Conservation (phyloP, 2,797 vertebrate genomes). For the Sebastes glaucus region DNA sequence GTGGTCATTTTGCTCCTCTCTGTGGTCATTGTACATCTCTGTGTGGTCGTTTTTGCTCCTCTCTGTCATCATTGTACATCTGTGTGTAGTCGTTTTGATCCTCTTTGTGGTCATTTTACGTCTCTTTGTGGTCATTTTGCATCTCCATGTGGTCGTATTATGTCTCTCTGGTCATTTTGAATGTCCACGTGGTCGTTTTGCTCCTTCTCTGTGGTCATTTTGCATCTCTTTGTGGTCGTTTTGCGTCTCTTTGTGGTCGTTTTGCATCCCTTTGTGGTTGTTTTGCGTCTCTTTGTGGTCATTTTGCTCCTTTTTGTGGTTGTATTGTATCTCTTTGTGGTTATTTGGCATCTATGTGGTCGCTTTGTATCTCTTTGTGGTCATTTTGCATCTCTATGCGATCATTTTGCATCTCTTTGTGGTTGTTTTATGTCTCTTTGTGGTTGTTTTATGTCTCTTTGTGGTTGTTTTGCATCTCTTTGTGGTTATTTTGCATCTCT, state of each 20-base stretch:
- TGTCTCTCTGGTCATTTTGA: not conserved
- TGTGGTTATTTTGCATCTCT: too few relatives aligned
- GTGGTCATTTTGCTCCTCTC: too few relatives aligned
- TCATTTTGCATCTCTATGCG: too few relatives aligned
- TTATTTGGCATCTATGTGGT: too few relatives aligned
- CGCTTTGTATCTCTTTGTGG: not conserved
- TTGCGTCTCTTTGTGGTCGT: too few relatives aligned
- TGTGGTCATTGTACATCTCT: not conserved
- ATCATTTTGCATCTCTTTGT: rapidly evolving
- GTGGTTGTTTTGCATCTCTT: too few relatives aligned
- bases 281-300: not conserved
- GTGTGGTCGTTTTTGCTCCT: not conserved
- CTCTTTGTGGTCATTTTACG: not conserved
- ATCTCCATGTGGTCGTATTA: not conserved
- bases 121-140: not conserved
- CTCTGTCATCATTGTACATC: too few relatives aligned
- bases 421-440: rapidly evolving
- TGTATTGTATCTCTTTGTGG: too few relatives aligned
- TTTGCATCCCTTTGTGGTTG: too few relatives aligned
- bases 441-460: not conserved
- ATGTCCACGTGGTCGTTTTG: not conserved
- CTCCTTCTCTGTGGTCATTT: too few relatives aligned
- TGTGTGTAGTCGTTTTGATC: too few relatives aligned
- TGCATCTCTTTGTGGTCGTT: too few relatives aligned
- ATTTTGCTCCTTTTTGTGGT: not conserved